Evolutionary conservation across 2,888 invertebrate genomes (phyloP).

Genomic region (Chaitophorus viminalis): DNA sequence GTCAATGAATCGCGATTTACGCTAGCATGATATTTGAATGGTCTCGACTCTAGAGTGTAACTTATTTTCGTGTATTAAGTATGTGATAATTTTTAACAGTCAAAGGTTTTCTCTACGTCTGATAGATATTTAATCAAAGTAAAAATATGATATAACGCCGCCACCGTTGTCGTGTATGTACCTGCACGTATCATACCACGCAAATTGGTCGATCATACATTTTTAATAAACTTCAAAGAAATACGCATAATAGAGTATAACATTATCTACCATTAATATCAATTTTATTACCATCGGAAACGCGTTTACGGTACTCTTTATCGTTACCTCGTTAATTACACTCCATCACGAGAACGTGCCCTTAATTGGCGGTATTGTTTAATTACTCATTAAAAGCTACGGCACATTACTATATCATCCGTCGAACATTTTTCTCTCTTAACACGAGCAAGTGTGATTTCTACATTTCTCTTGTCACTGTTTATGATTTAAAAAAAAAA

Average conservation of each 20-base stretch:
- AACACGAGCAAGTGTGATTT: conserved; percentile 45
- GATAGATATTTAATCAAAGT: conserved; percentile 31
- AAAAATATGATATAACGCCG: conserved; percentile 4
- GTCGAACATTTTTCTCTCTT: conserved; percentile 32
- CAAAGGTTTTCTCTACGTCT: not conserved
- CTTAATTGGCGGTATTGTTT: conserved; percentile 55
- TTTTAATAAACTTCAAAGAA: conserved; percentile 26
- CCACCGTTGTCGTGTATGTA: not conserved
- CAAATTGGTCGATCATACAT: not conserved
- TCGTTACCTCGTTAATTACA: conserved; percentile 44
- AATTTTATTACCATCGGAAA: conserved; percentile 48
- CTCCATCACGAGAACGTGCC: conserved; percentile 29
- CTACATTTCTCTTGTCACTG: conserved; percentile 55
- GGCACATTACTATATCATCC: conserved; percentile 9
- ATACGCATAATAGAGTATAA: conserved; percentile 22
- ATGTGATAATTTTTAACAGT: not conserved
- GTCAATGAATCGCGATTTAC: too few species aligned
- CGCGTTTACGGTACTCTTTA: conserved; percentile 21
- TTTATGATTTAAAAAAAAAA: not conserved
- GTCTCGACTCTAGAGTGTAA: too few species aligned
- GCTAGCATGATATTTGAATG: too few species aligned
- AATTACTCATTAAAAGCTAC: conserved; percentile 47
- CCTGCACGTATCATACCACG: not conserved
- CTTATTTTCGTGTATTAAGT: not conserved
- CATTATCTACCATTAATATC: conserved; percentile 30